A percentile compares a stretch with the other conserved stretches of the same genome.
phyloP scores from a whole-genome alignment of 2,797 vertebrate genomes.

The Meda fulgida region DNA sequence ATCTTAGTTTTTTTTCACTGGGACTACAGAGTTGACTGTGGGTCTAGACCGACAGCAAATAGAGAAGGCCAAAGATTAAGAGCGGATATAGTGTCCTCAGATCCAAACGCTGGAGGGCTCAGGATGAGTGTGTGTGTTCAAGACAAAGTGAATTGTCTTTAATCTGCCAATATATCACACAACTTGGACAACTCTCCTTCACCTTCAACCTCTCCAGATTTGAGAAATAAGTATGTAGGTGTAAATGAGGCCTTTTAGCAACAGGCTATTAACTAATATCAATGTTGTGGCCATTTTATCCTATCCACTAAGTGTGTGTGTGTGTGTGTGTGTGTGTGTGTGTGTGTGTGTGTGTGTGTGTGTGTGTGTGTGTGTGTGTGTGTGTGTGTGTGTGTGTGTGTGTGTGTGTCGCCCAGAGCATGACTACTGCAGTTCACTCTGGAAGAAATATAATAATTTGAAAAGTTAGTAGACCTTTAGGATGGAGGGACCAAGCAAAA shows the following conservation, averaged over 20 bases:
- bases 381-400: slow-evolving; percentile 1
- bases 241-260: slow-evolving; percentile 62
- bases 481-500: slow-evolving; percentile 30
- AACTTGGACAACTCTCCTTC: neutral
- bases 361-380: too few relatives aligned
- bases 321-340: slow-evolving; percentile 23
- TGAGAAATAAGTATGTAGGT: neutral
- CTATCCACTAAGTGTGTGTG: slow-evolving; percentile 51
- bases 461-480: slow-evolving; percentile 58
- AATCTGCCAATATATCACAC: slow-evolving; percentile 8
- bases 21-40: slow-evolving; percentile 19
- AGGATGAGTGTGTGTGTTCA: neutral
- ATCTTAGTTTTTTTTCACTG: neutral
- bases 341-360: too few relatives aligned
- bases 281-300: slow-evolving; percentile 60
- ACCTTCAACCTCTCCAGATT: neutral
- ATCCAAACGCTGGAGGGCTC: neutral
- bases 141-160: neutral
- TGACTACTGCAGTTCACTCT: slow-evolving; percentile 15
- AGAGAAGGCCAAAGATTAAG: slow-evolving; percentile 54
- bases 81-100: slow-evolving; percentile 4
- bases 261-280: slow-evolving; percentile 69
- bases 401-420: slow-evolving; percentile 38
- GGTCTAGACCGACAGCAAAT: slow-evolving; percentile 74
- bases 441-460: slow-evolving; percentile 61